phyloP scores from a whole-genome alignment of 2,888 invertebrate species.

The Sussaba pulchella region DNA sequence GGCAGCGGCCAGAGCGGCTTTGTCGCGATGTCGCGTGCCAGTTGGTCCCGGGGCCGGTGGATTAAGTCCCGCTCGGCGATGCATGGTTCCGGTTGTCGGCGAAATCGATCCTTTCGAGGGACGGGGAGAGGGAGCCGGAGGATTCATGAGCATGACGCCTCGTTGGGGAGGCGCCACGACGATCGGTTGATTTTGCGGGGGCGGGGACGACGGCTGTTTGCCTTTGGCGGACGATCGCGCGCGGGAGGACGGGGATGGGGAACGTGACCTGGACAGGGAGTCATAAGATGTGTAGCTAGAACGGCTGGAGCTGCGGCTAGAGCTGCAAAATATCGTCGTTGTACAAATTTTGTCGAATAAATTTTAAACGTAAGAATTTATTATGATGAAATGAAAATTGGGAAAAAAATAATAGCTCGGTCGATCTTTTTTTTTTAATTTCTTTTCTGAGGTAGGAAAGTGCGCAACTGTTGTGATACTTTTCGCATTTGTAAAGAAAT shows the following conservation, averaged over 20 bases:
- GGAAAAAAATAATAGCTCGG: too few relatives aligned
- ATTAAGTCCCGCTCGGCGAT: conserved; percentile 82
- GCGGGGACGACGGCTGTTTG: conserved; percentile 79
- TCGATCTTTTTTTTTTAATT: too few relatives aligned
- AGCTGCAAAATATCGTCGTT: conserved; percentile 80
- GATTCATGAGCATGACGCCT: conserved; percentile 90
- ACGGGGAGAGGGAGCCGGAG: conserved; percentile 88
- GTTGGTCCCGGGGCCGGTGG: conserved; percentile 82
- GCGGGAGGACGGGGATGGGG: conserved; percentile 84
- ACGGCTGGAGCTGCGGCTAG: conserved; percentile 85
- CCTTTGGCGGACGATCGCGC: conserved; percentile 82
- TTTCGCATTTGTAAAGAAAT: too few relatives aligned
- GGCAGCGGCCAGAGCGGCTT: conserved; percentile 80
- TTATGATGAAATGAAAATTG: too few relatives aligned
- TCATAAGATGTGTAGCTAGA: conserved; percentile 85
- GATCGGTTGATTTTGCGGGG: conserved; percentile 75
- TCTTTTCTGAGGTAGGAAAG: too few relatives aligned
- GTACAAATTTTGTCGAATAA: conserved; percentile 22
- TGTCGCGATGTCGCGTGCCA: conserved; percentile 78
- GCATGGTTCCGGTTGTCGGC: conserved; percentile 81
- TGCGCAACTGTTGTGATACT: too few relatives aligned
- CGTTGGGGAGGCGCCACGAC: conserved; percentile 86
- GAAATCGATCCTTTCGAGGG: conserved; percentile 84
- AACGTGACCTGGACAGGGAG: conserved; percentile 84
- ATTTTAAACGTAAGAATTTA: conserved; percentile 10